These are phyloP conservation scores for Sturnira hondurensis DNA, from an alignment of 2,113 vertebrate genomes.

Conservation along the genomic window DNA sequence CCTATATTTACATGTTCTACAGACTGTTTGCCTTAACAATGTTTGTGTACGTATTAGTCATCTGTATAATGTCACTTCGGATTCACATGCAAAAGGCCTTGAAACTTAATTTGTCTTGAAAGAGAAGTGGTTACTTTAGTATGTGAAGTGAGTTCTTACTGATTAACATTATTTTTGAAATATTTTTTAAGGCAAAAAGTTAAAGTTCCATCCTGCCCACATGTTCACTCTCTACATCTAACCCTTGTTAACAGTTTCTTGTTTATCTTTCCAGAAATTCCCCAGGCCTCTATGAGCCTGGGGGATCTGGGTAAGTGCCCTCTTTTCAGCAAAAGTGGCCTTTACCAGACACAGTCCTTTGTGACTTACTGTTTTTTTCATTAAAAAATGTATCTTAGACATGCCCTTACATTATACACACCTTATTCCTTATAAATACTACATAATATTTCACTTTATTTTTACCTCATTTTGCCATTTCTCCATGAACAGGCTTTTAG, in stretches of 20 bases:
- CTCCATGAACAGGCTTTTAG: not conserved
- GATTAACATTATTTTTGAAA: not conserved
- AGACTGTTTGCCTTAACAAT: not conserved
- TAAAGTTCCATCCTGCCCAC: not conserved
- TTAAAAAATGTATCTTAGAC: not conserved
- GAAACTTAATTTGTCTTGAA: conserved; percentile 5
- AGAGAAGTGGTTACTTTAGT: not conserved
- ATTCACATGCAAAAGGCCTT: not conserved
- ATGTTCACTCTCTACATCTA: not conserved
- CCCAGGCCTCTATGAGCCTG: no score
- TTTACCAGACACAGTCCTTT: not conserved
- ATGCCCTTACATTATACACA: not conserved
- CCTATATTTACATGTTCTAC: not conserved
- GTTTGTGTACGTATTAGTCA: not conserved
- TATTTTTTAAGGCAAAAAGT: not conserved
- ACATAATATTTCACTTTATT: not conserved
- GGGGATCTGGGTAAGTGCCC: not conserved
- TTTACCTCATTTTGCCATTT: not conserved
- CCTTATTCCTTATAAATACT: not conserved
- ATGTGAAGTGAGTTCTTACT: not conserved
- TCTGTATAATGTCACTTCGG: not conserved
- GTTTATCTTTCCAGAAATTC: not conserved
- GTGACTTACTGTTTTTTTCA: not conserved
- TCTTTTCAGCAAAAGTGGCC: not conserved
- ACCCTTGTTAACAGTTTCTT: not conserved